Evolutionary conservation across 2,797 vertebrate species (phyloP), one percentile per base, ranked within the genome.

Genomic region (Microhierax caerulescens): DNA sequence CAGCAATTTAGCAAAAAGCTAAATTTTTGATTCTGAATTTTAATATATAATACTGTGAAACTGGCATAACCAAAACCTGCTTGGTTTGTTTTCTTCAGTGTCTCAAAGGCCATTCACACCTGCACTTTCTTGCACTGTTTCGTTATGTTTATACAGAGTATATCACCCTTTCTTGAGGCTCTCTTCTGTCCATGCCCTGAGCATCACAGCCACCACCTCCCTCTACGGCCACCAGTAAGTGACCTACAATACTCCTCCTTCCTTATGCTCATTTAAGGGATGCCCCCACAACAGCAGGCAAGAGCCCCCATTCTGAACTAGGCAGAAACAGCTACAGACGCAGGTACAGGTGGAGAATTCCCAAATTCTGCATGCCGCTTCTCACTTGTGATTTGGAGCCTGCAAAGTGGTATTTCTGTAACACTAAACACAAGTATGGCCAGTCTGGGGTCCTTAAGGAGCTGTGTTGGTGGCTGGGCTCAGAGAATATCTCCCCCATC

Each of bases 291-390:
- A 10, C 1, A 1, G 18, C 21, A n/a, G 36, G 30, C 4, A 1
- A 20, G 28, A 24, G 10, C 10, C 41, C 63, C 43, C 4, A 1
- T 11, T 19, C 41, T 13, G 36, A 65, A 6, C 16, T 0, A 4
- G 50, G 34, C 22, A 19, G 63, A 13, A 50, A 18, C 0, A 1
- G 11, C 37, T 41, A 1, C 11, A 1, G 60, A 2, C 12, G 18
- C 69, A 28, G 76, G 4, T 4, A 8, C 10, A 1, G 25, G 3
- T 1, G n/a, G 20, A 45, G 65, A 14, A 5, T 1, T 21, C 30
- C 70, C 43, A 7, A 1, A 11, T 16, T 7, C 48, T 6, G 1
- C 9, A 0, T 1, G 17, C 2, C 10, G 2, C 51, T 2, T 5
- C n/a, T 17, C 1, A 6, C 22, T 5, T 2, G 4, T 7, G 20